Conservation (phyloP, 2,888 invertebrate genomes). For the Agonopterix alstromeriana region DNA sequence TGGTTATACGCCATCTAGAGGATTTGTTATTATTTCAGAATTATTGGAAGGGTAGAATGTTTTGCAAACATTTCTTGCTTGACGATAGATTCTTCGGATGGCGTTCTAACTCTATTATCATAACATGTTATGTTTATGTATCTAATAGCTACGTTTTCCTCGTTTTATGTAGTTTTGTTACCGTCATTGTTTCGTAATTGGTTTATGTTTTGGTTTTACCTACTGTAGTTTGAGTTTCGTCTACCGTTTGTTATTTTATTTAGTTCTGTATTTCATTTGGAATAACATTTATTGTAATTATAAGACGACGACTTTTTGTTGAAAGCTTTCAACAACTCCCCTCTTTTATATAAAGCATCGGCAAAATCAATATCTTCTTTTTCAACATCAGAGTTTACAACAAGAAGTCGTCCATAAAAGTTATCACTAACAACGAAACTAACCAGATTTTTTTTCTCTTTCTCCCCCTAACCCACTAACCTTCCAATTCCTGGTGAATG, state of each 20-base stretch:
- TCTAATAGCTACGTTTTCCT: slow-evolving; percentile 63
- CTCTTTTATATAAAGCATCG: background rate
- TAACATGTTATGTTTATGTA: slow-evolving; percentile 72
- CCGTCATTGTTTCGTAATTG: slow-evolving; percentile 43
- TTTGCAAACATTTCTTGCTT: slow-evolving; percentile 68
- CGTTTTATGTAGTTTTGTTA: slow-evolving; percentile 52
- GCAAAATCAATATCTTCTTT: background rate
- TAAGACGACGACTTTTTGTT: slow-evolving; percentile 13
- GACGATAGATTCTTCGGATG: slow-evolving; percentile 67
- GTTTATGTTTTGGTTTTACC: slow-evolving; percentile 31
- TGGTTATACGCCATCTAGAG: slow-evolving; percentile 42
- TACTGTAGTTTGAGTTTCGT: slow-evolving; percentile 11
- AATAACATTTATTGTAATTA: slow-evolving; percentile 16
- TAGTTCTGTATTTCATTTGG: slow-evolving; percentile 16
- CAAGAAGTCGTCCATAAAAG: slow-evolving; percentile 27
- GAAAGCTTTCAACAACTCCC: background rate
- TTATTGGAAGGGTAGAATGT: slow-evolving; percentile 59
- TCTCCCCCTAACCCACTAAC: slow-evolving; percentile 64
- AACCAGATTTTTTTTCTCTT: slow-evolving; percentile 52
- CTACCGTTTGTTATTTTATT: slow-evolving; percentile 17
- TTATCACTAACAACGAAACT: slow-evolving; percentile 48
- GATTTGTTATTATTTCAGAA: slow-evolving; percentile 61
- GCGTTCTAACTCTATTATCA: slow-evolving; percentile 65
- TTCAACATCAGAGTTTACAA: background rate
- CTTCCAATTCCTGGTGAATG: slow-evolving; percentile 70